phyloP scores from a whole-genome alignment of 2,113 vertebrate species.

The Marcusenius ussheri region DNA sequence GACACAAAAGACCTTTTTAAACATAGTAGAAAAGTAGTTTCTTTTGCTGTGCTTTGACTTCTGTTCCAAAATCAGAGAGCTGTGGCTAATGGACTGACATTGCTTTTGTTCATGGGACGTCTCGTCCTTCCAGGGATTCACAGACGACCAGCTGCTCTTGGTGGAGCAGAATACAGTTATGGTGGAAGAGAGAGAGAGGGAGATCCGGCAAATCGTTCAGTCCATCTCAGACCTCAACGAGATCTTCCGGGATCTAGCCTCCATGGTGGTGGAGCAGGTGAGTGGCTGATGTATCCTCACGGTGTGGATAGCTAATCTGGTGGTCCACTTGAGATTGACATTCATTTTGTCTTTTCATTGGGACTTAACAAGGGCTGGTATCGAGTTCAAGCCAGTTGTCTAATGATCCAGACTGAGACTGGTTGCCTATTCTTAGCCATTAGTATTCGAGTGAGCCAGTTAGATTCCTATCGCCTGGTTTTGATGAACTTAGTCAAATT shows the following conservation, averaged over 20 bases:
- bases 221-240: conserved; percentile 95
- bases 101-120: background rate
- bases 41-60: background rate
- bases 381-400: background rate
- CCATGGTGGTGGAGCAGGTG: conserved; percentile 98
- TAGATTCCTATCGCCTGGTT: background rate
- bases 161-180: conserved; percentile 81
- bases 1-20: background rate
- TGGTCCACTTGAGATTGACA: background rate
- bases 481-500: background rate
- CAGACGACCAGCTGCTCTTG: conserved; percentile 82
- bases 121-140: conserved; percentile 71
- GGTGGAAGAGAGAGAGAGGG: conserved; percentile 85
- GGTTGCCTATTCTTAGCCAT: background rate
- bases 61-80: background rate
- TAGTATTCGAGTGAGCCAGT: background rate
- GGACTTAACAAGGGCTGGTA: background rate
- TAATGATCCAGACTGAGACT: background rate
- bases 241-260: conserved; percentile 85
- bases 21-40: background rate
- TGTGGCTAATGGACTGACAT: background rate
- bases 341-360: background rate
- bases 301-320: background rate
- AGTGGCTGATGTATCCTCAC: background rate
- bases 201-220: conserved; percentile 93